phyloP scores from a whole-genome alignment of 2,113 vertebrate genomes.

The Chaenogobius annularis region DNA sequence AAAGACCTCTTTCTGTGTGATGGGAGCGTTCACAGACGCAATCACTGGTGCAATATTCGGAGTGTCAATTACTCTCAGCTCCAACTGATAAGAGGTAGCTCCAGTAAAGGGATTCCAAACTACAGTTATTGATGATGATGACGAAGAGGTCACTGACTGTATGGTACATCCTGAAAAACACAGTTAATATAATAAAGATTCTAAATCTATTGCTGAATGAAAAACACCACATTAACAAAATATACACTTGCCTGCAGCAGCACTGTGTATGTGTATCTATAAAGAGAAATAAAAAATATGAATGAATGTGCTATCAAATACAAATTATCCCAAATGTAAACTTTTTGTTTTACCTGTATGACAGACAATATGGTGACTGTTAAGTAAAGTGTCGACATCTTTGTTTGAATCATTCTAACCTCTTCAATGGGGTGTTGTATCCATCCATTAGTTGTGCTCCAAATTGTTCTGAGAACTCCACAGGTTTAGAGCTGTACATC shows the following conservation, averaged over 20 bases:
- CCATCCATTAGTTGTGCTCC: constrained; percentile 20
- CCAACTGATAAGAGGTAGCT: constrained; percentile 58
- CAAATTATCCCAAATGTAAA: background rate
- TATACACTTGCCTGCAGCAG: constrained; percentile 59
- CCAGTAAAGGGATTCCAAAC: constrained; percentile 46
- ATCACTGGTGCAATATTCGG: constrained; percentile 52
- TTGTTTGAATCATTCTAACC: constrained; percentile 42
- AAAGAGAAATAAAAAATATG: constrained; percentile 11
- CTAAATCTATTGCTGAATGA: background rate
- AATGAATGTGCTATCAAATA: background rate
- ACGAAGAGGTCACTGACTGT: constrained; percentile 61
- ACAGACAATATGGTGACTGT: constrained; percentile 56
- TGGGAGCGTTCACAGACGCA: constrained; percentile 8
- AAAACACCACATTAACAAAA: background rate
- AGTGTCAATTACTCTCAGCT: constrained; percentile 56
- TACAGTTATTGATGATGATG: constrained; percentile 63
- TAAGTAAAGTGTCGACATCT: constrained; percentile 53
- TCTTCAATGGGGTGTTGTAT: constrained; percentile 36
- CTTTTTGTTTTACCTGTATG: constrained; percentile 64
- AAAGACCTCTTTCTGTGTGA: constrained; percentile 49
- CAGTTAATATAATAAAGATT: background rate
- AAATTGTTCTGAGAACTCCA: constrained; percentile 49
- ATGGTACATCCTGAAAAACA: constrained; percentile 62
- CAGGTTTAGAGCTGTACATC: constrained; percentile 47
- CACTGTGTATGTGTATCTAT: constrained; percentile 63